phyloP scores from a whole-genome alignment of 2,888 invertebrate species.

The Empis stercorea region DNA sequence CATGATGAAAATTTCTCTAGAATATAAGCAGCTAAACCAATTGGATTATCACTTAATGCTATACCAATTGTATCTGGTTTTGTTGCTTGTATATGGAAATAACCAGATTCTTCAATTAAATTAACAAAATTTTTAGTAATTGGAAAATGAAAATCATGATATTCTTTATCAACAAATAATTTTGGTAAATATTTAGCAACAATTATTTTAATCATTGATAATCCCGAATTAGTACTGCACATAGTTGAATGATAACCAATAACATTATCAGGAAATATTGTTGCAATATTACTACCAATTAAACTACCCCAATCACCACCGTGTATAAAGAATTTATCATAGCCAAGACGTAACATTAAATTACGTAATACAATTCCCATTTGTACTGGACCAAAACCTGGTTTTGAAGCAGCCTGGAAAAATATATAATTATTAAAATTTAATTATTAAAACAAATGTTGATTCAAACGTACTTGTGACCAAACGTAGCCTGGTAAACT shows the following conservation, averaged over 20 bases:
- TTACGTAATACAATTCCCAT: constrained; percentile 42
- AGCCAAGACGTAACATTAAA: constrained; percentile 49
- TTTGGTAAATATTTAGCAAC: constrained; percentile 41
- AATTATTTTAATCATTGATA: constrained; percentile 19
- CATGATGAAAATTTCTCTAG: constrained; percentile 72
- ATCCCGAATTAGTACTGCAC: constrained; percentile 30
- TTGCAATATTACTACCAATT: constrained; percentile 44
- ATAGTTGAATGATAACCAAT: constrained; percentile 46
- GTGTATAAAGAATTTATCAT: constrained; percentile 46
- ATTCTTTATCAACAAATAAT: constrained; percentile 39
- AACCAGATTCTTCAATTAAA: constrained; percentile 36
- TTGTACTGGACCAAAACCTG: constrained; percentile 44
- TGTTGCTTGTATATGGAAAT: constrained; percentile 62
- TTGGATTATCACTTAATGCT: constrained; percentile 59
- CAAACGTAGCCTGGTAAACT: constrained; percentile 59
- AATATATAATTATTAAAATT: not conserved
- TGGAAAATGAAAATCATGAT: constrained; percentile 30
- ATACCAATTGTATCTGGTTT: constrained; percentile 72
- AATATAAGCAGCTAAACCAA: constrained; percentile 68
- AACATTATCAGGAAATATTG: constrained; percentile 43
- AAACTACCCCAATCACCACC: constrained; percentile 67
- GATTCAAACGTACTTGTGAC: constrained; percentile 45
- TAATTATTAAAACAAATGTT: not conserved
- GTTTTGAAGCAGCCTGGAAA: constrained; percentile 36
- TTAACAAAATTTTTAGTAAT: constrained; percentile 14